A percentile compares a stretch with the other conserved stretches of the same genome.
These are phyloP conservation scores for Taphrorychus bicolor DNA, from an alignment of 2,888 invertebrate species.

Conservation along the genomic window DNA sequence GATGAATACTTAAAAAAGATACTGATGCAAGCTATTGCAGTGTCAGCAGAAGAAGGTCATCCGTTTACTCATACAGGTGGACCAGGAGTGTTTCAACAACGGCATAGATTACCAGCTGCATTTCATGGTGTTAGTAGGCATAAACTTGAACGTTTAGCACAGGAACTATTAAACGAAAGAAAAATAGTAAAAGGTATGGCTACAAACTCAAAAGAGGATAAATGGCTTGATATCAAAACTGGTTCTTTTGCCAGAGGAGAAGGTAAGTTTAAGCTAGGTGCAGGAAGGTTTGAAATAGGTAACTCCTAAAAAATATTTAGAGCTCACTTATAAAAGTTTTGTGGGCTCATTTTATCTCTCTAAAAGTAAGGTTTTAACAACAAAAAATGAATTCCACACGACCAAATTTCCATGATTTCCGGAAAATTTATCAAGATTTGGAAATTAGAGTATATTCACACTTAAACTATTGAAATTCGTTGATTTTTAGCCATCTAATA, in stretches of 20 bases:
- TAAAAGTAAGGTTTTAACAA: too few relatives aligned
- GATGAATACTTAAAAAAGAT: not conserved
- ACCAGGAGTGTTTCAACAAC: not conserved
- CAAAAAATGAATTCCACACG: too few relatives aligned
- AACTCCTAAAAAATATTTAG: too few relatives aligned
- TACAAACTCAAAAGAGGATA: not conserved
- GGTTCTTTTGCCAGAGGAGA: not conserved
- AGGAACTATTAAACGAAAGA: not conserved
- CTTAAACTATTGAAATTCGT: too few relatives aligned
- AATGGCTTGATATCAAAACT: not conserved
- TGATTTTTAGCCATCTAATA: too few relatives aligned
- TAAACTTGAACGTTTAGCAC: not conserved
- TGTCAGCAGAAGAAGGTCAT: not conserved
- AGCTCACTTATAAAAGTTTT: too few relatives aligned
- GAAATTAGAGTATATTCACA: too few relatives aligned
- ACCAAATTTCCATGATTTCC: too few relatives aligned
- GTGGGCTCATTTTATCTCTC: too few relatives aligned
- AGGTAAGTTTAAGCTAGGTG: not conserved
- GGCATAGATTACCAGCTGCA: not conserved
- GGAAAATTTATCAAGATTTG: too few relatives aligned
- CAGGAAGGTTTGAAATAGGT: too few relatives aligned
- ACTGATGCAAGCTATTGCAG: not conserved
- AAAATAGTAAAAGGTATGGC: not conserved
- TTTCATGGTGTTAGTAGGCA: not conserved
- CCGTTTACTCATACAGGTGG: not conserved